A percentile compares a stretch with the other conserved stretches of the same genome.
Conservation (phyloP, 2,797 vertebrate species). For the Chiroxiphia lanceolata region DNA sequence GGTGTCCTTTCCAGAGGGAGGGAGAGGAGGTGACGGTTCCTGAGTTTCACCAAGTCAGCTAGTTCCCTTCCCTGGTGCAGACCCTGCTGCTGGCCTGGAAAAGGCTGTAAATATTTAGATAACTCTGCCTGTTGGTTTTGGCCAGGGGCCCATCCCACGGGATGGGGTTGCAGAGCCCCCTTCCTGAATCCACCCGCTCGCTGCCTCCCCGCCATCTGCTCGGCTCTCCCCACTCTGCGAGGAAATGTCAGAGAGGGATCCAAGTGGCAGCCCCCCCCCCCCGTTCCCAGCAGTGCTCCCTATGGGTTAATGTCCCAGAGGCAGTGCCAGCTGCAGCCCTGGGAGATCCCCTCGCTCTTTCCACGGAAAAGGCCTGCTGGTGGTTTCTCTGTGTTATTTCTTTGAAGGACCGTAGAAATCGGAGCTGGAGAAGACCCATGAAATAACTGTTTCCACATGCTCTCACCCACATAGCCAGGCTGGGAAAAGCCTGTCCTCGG, state of each 20-base stretch:
- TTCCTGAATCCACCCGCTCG: background rate
- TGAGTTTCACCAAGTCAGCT: background rate
- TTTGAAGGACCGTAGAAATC: background rate
- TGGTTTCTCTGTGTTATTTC: background rate
- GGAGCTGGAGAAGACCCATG: background rate
- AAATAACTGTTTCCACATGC: conserved; percentile 14
- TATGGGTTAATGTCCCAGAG: fast-evolving
- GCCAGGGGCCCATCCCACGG: background rate
- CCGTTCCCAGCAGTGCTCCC: background rate
- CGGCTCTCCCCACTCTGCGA: background rate
- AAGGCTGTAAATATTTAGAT: conserved; percentile 21
- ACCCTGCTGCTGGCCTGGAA: background rate
- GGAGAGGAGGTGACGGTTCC: background rate
- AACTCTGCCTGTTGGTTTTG: conserved; percentile 40
- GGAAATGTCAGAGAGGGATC: background rate
- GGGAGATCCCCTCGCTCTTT: background rate
- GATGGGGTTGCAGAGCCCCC: background rate
- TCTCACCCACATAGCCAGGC: background rate
- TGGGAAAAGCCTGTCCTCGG: background rate
- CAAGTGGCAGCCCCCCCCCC: too few relatives aligned
- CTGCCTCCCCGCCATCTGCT: background rate
- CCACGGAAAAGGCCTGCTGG: background rate
- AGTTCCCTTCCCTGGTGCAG: background rate
- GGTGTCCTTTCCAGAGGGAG: background rate
- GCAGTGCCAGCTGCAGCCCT: background rate